Percentiles rank a stretch among this genome's conserved stretches.
Conservation (phyloP, 2,797 vertebrate genomes). For the Enteromius viviparus region DNA sequence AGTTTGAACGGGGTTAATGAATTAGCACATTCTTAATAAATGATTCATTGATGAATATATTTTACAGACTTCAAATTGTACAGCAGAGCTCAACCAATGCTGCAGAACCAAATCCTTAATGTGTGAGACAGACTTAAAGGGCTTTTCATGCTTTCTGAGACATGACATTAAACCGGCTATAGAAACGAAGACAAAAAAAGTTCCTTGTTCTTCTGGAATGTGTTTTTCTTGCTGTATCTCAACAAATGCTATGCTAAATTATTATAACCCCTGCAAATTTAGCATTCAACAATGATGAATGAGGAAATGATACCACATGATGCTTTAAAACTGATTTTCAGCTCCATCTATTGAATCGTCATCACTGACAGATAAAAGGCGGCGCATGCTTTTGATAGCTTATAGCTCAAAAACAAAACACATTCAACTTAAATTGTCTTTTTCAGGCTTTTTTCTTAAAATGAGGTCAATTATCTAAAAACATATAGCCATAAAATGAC, state of each 20-base stretch:
- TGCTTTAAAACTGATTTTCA: neutral
- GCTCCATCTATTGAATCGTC: neutral
- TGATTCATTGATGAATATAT: slow-evolving; percentile 29
- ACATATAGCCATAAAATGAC: neutral
- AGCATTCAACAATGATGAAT: neutral
- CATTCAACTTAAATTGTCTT: neutral
- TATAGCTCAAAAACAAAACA: neutral
- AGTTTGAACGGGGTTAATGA: neutral
- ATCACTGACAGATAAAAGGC: neutral
- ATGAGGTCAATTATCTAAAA: neutral
- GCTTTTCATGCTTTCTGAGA: neutral
- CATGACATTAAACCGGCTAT: neutral
- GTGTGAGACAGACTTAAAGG: neutral
- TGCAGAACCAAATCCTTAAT: neutral
- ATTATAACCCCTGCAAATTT: neutral
- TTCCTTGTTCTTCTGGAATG: neutral
- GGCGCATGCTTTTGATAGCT: neutral
- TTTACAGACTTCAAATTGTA: neutral
- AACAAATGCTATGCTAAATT: neutral
- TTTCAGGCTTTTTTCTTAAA: neutral
- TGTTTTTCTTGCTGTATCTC: neutral
- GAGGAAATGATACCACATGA: neutral
- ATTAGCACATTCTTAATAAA: slow-evolving; percentile 23
- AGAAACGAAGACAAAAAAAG: neutral
- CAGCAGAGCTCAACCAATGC: neutral